Conservation (phyloP, 2,888 invertebrate species). For the Apoderus coryli region DNA sequence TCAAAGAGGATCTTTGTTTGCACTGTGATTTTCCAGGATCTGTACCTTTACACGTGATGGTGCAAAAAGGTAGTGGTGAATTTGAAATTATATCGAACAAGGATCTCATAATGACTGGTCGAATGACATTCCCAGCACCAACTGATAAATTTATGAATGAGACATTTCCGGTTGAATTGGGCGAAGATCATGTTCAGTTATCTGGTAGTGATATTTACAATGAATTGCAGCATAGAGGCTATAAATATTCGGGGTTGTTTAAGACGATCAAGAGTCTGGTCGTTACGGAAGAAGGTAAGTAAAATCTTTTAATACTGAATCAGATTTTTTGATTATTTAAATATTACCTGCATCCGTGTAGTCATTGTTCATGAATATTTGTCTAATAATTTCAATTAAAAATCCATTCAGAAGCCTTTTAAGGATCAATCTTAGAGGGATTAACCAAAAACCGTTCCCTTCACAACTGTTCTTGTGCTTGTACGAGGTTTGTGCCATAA, state of each 20-base stretch:
- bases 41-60: constrained; percentile 30
- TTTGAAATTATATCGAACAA: constrained; percentile 37
- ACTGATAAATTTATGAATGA: constrained; percentile 40
- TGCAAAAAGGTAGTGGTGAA: constrained; percentile 30
- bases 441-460: too few relatives aligned
- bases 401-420: too few relatives aligned
- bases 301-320: too few relatives aligned
- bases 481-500: too few relatives aligned
- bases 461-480: too few relatives aligned
- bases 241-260: constrained; percentile 33
- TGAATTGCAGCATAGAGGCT: constrained; percentile 55
- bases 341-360: too few relatives aligned
- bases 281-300: constrained; percentile 27
- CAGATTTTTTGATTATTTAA: too few relatives aligned
- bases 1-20: too few relatives aligned
- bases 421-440: too few relatives aligned
- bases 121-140: constrained; percentile 43
- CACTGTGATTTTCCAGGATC: constrained; percentile 24
- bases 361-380: too few relatives aligned
- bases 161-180: constrained; percentile 31
- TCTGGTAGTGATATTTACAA: constrained; percentile 52
- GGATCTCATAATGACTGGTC: constrained; percentile 55
- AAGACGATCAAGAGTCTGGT: constrained; percentile 25
- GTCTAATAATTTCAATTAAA: too few relatives aligned
- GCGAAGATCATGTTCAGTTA: constrained; percentile 36